Evolutionary conservation across 2,797 vertebrate species (phyloP).

Genomic region (Chromobotia macracanthus): DNA sequence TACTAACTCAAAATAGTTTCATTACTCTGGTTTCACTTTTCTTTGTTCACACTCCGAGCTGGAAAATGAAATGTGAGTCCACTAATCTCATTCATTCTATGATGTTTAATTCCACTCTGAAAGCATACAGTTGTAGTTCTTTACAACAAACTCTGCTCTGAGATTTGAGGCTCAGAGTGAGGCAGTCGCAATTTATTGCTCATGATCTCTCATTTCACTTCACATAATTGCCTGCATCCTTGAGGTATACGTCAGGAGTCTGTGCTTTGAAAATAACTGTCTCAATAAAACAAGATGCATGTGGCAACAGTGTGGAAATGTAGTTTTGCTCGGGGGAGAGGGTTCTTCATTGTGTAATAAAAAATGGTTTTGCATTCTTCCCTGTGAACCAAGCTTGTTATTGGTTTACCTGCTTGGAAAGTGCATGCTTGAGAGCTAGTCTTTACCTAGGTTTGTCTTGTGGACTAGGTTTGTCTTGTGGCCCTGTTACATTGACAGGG

Average conservation of each 20-base stretch:
- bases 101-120: conserved; percentile 33
- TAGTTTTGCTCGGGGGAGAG: conserved; percentile 53
- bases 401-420: conserved; percentile 30
- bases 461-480: too few species aligned
- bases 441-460: conserved; percentile 8
- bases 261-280: conserved; percentile 31
- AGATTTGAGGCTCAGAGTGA: conserved; percentile 29
- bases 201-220: conserved; percentile 53
- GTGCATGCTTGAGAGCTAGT: conserved; percentile 3
- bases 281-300: conserved; percentile 57
- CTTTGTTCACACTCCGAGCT: conserved; percentile 13
- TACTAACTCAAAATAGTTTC: conserved; percentile 1
- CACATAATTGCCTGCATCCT: conserved; percentile 51
- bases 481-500: not conserved
- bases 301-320: conserved; percentile 48
- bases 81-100: conserved; percentile 43
- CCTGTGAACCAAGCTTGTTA: conserved; percentile 21
- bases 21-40: conserved; percentile 6
- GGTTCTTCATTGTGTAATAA: conserved; percentile 56
- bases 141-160: conserved; percentile 41
- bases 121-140: conserved; percentile 18
- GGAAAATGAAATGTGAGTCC: conserved; percentile 7
- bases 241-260: conserved; percentile 31
- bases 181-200: conserved; percentile 47
- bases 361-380: conserved; percentile 47